Base-by-base conservation (phyloP, 2,888 invertebrate species). In the Phengaris alcon region DNA sequence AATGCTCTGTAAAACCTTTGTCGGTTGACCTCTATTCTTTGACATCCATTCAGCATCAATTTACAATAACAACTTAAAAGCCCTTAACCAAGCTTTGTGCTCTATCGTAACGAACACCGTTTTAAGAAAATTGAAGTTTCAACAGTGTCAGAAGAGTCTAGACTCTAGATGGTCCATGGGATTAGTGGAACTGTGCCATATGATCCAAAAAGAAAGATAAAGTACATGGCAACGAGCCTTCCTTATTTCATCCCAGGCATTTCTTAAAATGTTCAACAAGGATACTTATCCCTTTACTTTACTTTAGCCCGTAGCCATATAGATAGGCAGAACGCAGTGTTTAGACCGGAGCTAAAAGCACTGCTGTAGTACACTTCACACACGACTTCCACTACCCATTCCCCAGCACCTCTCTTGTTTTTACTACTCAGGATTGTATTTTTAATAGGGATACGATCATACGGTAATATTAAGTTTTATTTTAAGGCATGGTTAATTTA, bases 331-430 rank as follows among this genome's bases (percentile, higher is more conserved):
- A 6, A 48, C 8, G 48, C 9, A 57, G 57, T 57, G 57, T 59
- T 4, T 22, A 35, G 64, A 64, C 12, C 15, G 35, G 12, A 35
- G 64, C 6, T 22, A 64, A 64, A 44, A 64, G 64, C 64, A 35
- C 64, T 64, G 64, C 35, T 64, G 64, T 64, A 44, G 64, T 64
- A 64, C 64, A 35, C 64, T 64, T 44, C 35, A 64, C 35, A 64
- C 64, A 13, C 35, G 64, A 64, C 64, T 64, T 35, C 64, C 64
- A 35, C 35, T 64, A 64, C 64, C 64, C 64, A 44, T 44, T 64
- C 64, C 64, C 6, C 35, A 44, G 35, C 64, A 35, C 35, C 64
- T 35, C 22, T 13, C 55, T 6, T 12, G 15, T 10, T 44, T 55
- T 7, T 13, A 59, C 22, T 44, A 44, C 12, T 12, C 35, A 13